Evolutionary conservation across 2,113 vertebrate genomes (phyloP).

Genomic region (Gobius niger): DNA sequence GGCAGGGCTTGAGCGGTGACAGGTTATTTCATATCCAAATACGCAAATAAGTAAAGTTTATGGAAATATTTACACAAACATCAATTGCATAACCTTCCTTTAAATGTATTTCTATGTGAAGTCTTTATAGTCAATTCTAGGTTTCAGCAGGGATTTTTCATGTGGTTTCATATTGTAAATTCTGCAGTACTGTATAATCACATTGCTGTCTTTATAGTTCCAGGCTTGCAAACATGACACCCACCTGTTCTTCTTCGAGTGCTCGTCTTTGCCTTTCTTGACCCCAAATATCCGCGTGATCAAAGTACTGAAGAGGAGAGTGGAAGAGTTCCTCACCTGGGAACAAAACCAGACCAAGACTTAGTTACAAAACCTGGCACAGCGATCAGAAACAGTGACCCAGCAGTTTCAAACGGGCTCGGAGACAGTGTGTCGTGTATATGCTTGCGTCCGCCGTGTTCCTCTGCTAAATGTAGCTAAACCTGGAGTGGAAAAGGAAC

Average conservation of each 20-base stretch:
- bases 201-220: too few relatives aligned
- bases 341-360: background rate
- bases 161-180: too few relatives aligned
- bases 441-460: background rate
- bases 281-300: constrained; percentile 98
- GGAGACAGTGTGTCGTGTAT: constrained; percentile 1
- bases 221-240: constrained; percentile 6
- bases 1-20: too few relatives aligned
- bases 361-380: background rate
- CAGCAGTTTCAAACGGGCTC: background rate
- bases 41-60: too few relatives aligned
- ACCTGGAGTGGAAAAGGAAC: constrained; percentile 8
- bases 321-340: constrained; percentile 96
- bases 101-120: too few relatives aligned
- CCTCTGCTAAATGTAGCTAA: constrained; percentile 5
- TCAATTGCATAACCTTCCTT: too few relatives aligned
- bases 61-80: too few relatives aligned
- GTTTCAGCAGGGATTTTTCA: too few relatives aligned
- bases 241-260: constrained; percentile 95
- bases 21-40: too few relatives aligned
- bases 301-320: constrained; percentile 94
- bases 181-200: too few relatives aligned
- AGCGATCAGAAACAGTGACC: constrained; percentile 5
- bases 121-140: too few relatives aligned
- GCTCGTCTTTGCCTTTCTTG: constrained; percentile 93